Evolutionary conservation across 1,140 invertebrate genomes (phyloP).

Genomic region (Penaeus vannamei): DNA sequence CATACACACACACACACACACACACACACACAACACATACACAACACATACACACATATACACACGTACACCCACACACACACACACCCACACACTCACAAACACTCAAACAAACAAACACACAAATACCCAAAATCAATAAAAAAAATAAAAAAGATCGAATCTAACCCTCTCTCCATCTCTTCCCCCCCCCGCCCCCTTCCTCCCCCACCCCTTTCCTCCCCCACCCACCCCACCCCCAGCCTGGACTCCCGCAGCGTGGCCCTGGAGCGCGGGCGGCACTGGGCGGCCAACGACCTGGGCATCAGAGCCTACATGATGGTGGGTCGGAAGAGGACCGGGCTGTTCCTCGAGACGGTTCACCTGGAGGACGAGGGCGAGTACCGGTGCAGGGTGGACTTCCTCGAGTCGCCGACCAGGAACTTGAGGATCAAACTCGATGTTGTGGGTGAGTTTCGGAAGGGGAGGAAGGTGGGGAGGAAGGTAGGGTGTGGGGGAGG

Average conservation of each 20-base stretch:
- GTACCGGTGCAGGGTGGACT: conserved; percentile 90
- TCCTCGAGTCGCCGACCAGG: conserved; percentile 83
- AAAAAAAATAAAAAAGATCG: no score
- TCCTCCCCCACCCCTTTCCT: neutral
- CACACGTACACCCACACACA: no score
- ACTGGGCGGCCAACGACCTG: conserved; percentile 44
- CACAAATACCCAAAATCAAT: no score
- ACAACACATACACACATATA: no score
- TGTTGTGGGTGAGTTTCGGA: conserved; percentile 81
- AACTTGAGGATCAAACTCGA: conserved; percentile 84
- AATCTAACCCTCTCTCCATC: neutral
- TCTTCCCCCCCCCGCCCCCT: neutral
- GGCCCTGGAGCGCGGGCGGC: conserved; percentile 31
- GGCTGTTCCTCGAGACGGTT: conserved; percentile 33
- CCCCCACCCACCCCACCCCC: neutral
- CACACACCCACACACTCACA: no score
- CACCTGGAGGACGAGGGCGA: conserved; percentile 79
- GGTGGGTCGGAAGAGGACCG: neutral
- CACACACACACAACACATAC: no score
- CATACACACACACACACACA: no score
- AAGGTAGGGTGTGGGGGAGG: neutral
- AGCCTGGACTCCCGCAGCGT: conserved; percentile 43
- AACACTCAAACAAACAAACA: no score
- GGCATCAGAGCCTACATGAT: conserved; percentile 22
- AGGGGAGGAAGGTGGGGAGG: neutral